These are phyloP conservation scores for Brachionus koreanus DNA, from an alignment of 1,140 invertebrate genomes.

Conservation along the genomic window DNA sequence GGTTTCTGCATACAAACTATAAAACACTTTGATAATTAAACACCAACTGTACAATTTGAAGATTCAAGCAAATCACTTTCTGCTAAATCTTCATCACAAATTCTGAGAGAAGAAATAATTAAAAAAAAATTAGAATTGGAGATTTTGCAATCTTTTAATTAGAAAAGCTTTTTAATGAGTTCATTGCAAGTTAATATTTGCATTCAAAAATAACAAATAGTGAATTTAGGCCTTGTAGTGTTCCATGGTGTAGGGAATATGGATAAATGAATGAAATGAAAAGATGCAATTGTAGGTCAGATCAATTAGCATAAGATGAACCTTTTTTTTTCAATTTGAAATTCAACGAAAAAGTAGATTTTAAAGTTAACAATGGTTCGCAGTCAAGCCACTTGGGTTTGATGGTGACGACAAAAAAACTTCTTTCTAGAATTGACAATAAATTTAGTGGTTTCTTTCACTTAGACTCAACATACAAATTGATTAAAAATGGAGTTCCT, in stretches of 20 bases:
- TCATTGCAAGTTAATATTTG: too few species aligned
- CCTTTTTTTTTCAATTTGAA: neutral
- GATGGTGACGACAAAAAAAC: neutral
- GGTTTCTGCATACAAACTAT: too few species aligned
- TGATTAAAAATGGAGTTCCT: neutral
- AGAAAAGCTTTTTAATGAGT: neutral
- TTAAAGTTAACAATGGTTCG: neutral
- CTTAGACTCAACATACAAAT: neutral
- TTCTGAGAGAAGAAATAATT: too few species aligned
- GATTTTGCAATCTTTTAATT: neutral
- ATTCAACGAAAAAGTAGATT: neutral
- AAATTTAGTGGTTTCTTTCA: neutral
- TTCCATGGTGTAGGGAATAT: neutral
- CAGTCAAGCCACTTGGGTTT: neutral
- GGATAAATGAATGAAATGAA: neutral
- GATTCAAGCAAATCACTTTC: too few species aligned
- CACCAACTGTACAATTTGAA: too few species aligned
- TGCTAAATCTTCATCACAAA: too few species aligned
- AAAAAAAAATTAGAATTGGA: neutral
- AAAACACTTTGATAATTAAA: too few species aligned
- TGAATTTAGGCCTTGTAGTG: neutral
- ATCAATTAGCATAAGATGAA: neutral
- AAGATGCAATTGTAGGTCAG: neutral
- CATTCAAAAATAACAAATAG: neutral
- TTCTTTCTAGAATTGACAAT: neutral